Conservation (phyloP, 2,888 invertebrate genomes). For the Nomada fabriciana region DNA sequence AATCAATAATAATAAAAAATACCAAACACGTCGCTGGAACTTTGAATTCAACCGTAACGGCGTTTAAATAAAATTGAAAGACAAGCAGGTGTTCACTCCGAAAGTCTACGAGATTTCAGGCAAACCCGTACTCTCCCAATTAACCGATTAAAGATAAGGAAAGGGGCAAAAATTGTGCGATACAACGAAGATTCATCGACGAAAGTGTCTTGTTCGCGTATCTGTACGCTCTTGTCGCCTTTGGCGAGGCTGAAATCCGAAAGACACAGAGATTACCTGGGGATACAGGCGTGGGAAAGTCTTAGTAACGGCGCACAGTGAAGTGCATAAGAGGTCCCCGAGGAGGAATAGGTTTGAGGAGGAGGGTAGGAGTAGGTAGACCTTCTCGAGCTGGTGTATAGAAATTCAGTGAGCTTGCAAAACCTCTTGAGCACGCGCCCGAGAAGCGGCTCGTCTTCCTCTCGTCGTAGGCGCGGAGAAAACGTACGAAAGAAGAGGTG, state of each 20-base stretch:
- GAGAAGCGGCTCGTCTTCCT: conserved; percentile 68
- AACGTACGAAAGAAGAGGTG: conserved; percentile 32
- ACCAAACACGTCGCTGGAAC: too few species aligned
- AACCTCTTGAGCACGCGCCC: conserved; percentile 77
- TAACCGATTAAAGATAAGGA: background rate
- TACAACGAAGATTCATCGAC: background rate
- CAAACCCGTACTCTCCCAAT: too few species aligned
- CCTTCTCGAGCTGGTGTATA: conserved; percentile 60
- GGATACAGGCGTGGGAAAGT: conserved; percentile 66
- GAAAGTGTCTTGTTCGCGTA: background rate
- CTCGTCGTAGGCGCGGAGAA: conserved; percentile 43
- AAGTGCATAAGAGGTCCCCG: conserved; percentile 66
- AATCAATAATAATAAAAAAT: too few species aligned
- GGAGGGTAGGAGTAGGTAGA: conserved; percentile 44
- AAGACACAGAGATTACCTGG: conserved; percentile 56
- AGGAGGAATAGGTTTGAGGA: conserved; percentile 66
- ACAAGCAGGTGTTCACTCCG: too few species aligned
- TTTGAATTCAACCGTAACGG: too few species aligned
- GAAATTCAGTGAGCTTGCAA: conserved; percentile 76
- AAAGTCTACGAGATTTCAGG: too few species aligned
- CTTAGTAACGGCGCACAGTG: conserved; percentile 61
- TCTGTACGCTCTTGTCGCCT: background rate
- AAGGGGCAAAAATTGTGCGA: background rate
- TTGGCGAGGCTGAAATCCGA: conserved; percentile 27
- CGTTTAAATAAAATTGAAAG: too few species aligned